These are phyloP conservation scores for Cichladusa arquata DNA, from an alignment of 2,113 vertebrate genomes.

Conservation along the genomic window DNA sequence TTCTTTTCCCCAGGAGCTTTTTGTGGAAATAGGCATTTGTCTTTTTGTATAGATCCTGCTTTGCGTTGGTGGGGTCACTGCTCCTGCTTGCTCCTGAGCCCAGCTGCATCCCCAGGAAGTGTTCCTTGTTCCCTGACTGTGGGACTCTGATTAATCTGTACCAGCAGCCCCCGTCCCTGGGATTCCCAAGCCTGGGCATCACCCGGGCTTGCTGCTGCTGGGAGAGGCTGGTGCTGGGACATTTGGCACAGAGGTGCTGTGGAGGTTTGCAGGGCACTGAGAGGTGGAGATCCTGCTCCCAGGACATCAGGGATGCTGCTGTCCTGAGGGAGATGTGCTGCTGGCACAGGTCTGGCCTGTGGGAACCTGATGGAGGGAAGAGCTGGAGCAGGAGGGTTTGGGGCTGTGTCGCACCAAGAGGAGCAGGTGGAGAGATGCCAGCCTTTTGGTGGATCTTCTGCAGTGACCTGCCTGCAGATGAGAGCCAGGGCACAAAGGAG, in stretches of 20 bases:
- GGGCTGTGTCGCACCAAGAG: rapidly evolving
- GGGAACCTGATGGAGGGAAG: not conserved
- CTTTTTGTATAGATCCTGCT: rapidly evolving
- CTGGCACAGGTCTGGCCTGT: not conserved
- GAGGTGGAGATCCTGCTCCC: not conserved
- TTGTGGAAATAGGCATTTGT: not conserved
- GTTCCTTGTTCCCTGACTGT: not conserved
- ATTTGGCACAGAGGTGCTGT: not conserved
- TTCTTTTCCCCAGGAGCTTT: not conserved
- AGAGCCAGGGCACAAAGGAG: rapidly evolving
- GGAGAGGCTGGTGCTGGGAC: rapidly evolving
- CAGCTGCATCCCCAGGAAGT: not conserved
- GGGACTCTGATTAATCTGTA: not conserved
- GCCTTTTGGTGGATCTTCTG: not conserved
- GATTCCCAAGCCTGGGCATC: rapidly evolving
- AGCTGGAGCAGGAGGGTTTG: not conserved
- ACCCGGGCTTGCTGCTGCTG: rapidly evolving
- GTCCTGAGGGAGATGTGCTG: rapidly evolving
- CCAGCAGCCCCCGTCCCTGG: not conserved
- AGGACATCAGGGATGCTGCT: not conserved
- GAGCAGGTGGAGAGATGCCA: no score
- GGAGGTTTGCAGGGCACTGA: not conserved
- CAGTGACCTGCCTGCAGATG: not conserved
- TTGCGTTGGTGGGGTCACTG: not conserved
- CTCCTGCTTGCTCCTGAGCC: not conserved